phyloP scores from a whole-genome alignment of 2,113 vertebrate species.

The Lycocorax pyrrhopterus region DNA sequence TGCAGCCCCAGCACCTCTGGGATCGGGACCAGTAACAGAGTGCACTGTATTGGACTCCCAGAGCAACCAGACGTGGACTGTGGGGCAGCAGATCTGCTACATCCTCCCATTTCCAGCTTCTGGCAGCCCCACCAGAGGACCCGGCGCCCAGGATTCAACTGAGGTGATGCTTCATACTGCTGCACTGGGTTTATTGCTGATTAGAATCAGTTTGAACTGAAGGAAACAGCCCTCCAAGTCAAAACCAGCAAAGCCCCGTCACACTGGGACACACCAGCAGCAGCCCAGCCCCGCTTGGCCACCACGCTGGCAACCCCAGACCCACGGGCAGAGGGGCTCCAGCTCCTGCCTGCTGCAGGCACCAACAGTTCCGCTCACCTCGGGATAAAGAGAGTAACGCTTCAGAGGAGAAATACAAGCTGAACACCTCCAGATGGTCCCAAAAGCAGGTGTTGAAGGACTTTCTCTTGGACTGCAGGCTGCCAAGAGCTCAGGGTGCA shows the following conservation, averaged over 20 bases:
- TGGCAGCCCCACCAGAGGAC: not conserved
- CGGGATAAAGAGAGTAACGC: fast-evolving
- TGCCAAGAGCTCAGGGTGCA: not conserved
- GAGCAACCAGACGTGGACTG: not conserved
- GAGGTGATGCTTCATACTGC: not conserved
- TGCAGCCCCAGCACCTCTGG: not conserved
- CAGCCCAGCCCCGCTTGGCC: fast-evolving
- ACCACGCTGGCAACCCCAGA: fast-evolving
- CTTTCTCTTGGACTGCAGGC: not conserved
- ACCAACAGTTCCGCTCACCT: fast-evolving
- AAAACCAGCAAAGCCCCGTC: not conserved
- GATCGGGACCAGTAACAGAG: not conserved
- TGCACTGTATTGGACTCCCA: fast-evolving
- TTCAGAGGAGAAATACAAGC: not conserved
- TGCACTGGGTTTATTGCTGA: not conserved
- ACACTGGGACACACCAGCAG: not conserved
- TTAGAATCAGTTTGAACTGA: not conserved
- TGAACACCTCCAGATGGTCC: not conserved
- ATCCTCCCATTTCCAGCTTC: not conserved
- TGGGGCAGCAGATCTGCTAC: not conserved
- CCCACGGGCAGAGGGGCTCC: fast-evolving
- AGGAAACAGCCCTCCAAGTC: not conserved
- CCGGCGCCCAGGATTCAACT: fast-evolving
- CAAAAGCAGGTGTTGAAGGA: not conserved
- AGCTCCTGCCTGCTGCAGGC: fast-evolving